Evolutionary conservation across 2,113 vertebrate species (phyloP).

Genomic region (Galemys pyrenaicus): DNA sequence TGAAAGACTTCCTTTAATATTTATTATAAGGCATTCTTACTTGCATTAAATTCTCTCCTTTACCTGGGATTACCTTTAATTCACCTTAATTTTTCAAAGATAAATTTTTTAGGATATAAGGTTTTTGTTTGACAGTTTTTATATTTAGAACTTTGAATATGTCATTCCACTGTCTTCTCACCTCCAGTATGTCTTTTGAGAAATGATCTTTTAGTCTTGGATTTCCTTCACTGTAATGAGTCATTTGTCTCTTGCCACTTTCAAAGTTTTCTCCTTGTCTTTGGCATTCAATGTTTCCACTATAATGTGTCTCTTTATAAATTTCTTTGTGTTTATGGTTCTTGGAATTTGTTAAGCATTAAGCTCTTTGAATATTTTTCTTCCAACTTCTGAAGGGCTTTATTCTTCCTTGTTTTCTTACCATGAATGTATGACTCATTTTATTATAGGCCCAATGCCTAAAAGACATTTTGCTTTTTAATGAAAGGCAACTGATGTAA

Average conservation of each 20-base stretch:
- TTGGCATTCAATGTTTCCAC: not conserved
- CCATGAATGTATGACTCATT: not conserved
- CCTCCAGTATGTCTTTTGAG: not conserved
- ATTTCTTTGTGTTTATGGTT: not conserved
- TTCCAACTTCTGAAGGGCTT: not conserved
- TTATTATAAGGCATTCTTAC: not conserved
- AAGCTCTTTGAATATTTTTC: not conserved
- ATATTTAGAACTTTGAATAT: not conserved
- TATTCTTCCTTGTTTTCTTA: not conserved
- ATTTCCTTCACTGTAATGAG: not conserved
- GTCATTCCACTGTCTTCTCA: not conserved
- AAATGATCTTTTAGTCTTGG: not conserved
- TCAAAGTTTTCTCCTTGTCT: not conserved
- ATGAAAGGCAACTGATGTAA: not conserved
- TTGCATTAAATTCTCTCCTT: not conserved
- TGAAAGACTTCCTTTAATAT: not conserved
- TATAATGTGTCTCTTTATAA: not conserved
- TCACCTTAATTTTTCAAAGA: not conserved
- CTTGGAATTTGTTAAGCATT: not conserved
- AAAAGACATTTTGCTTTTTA: not conserved
- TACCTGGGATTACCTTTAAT: not conserved
- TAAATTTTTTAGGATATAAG: not conserved
- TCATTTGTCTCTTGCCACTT: not conserved
- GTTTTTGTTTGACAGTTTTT: not conserved
- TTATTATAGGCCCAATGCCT: not conserved